Conservation (phyloP, 2,888 invertebrate genomes). For the Eilema caniola region DNA sequence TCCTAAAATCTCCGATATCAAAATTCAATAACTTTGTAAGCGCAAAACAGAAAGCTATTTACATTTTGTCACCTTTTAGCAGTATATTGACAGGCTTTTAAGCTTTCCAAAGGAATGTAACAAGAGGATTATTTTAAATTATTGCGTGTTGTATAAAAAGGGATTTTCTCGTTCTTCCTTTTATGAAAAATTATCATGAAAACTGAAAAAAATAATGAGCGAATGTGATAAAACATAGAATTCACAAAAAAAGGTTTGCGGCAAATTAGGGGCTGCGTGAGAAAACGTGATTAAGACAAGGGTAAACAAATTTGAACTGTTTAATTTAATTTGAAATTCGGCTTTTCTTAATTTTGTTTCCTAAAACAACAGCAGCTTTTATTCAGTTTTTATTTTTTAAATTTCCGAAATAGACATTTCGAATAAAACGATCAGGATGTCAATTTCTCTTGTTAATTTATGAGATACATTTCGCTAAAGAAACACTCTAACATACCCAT, state of each 20-base stretch:
- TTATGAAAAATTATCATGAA: slow-evolving; percentile 6
- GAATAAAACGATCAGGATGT: too few relatives aligned
- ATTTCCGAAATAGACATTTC: too few relatives aligned
- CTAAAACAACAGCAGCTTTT: background rate
- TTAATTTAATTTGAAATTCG: background rate
- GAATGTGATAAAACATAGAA: slow-evolving; percentile 13
- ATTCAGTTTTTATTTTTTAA: too few relatives aligned
- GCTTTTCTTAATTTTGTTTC: background rate
- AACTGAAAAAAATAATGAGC: slow-evolving; percentile 14
- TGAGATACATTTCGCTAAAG: too few relatives aligned
- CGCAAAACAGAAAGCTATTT: slow-evolving; percentile 30
- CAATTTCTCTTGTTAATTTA: too few relatives aligned
- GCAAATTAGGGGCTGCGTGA: slow-evolving; percentile 5
- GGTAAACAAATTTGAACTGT: slow-evolving; percentile 6
- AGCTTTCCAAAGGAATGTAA: slow-evolving; percentile 36
- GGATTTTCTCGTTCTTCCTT: slow-evolving; percentile 19
- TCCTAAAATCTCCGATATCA: slow-evolving; percentile 12
- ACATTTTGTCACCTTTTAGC: slow-evolving; percentile 40
- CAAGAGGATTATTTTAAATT: slow-evolving; percentile 25
- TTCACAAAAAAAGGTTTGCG: slow-evolving; percentile 3
- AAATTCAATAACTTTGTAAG: slow-evolving; percentile 28
- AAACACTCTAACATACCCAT: too few relatives aligned
- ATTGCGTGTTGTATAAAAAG: slow-evolving; percentile 21
- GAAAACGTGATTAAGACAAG: slow-evolving; percentile 14
- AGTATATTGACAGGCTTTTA: slow-evolving; percentile 52